Base-by-base conservation (phyloP, 35 echinoderm and acorn worm genomes). In the Strongylocentrotus purpuratus region DNA sequence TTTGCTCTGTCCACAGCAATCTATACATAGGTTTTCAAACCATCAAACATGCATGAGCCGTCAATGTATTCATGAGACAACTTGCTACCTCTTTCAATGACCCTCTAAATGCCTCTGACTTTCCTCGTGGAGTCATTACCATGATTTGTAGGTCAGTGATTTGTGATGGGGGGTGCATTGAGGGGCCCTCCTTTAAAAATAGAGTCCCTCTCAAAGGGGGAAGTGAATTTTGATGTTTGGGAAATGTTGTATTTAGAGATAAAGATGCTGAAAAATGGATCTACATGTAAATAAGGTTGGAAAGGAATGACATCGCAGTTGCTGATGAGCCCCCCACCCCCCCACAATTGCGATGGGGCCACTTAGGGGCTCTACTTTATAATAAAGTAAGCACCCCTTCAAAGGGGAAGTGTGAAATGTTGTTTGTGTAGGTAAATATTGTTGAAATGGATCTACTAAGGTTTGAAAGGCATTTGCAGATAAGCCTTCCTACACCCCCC, bases 111-210 rank as follows among this genome's bases (percentile, higher is more conserved):
- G 3, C 31, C 86, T 35, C 5, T 25, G 45, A 15, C 87, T 45
- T 89, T 46, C 87, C 87, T 33, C 14, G 18, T 28, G 20, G 87
- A 46, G 20, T 46, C 25, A 25, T 89, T 89, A 45, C 12, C 87
- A 89, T 89, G 87, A 89, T 89, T 45, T 89, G 33, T 46, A 89
- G 87, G 87, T 89, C 87, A 89, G 87, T 89, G 87, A 45, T 46
- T 89, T 14, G 9, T 89, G 87, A 89, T 89, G 87, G 45, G 48
- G n/a, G 87, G 87, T n/a, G 33, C 87, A 18, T 28, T 89, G 5
- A 45, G 87, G 45, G 87, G 87, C 7, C 22, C 52, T 9, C 1
- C 17, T 59, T 59, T 17, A 11, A 11, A 14, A 17, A 17, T 17
- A 59, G 17, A 59, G 52, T 10, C 52, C 52, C 52, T 14, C 65